phyloP scores from a whole-genome alignment of 2,797 vertebrate species.

The Emys orbicularis region DNA sequence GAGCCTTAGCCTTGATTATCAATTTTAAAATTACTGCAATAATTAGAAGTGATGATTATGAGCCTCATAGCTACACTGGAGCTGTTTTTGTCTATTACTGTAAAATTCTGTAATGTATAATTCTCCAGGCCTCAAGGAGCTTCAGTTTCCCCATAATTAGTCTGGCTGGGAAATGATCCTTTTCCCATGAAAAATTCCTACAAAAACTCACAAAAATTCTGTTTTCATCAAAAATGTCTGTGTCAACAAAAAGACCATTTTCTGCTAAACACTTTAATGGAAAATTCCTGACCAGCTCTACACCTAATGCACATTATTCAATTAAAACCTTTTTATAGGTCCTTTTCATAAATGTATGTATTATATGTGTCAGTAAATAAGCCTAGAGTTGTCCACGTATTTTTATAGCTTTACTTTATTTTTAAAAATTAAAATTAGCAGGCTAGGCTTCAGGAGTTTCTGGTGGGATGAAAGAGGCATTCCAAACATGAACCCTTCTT shows the following conservation, averaged over 20 bases:
- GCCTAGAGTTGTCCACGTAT: neutral
- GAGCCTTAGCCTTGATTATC: neutral
- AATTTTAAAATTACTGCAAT: neutral
- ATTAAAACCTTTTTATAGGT: neutral
- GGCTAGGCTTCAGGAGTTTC: neutral
- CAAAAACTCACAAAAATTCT: neutral
- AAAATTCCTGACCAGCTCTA: neutral
- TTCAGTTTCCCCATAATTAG: neutral
- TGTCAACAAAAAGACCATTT: neutral
- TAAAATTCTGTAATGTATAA: neutral
- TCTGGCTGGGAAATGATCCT: neutral
- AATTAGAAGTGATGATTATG: neutral
- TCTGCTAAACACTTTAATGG: neutral
- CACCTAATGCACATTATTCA: neutral
- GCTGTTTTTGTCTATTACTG: neutral
- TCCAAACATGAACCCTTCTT: rapidly evolving
- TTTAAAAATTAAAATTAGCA: neutral
- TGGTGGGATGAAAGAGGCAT: neutral
- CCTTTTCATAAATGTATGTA: neutral
- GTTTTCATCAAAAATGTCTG: neutral
- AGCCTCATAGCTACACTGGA: neutral
- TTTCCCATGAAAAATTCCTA: neutral
- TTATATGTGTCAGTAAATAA: neutral
- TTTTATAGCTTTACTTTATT: neutral
- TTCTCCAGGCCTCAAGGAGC: neutral